Evolutionary conservation across 2,113 vertebrate genomes (phyloP), one percentile per base, ranked within the genome.

Genomic region (Vulpes vulpes): DNA sequence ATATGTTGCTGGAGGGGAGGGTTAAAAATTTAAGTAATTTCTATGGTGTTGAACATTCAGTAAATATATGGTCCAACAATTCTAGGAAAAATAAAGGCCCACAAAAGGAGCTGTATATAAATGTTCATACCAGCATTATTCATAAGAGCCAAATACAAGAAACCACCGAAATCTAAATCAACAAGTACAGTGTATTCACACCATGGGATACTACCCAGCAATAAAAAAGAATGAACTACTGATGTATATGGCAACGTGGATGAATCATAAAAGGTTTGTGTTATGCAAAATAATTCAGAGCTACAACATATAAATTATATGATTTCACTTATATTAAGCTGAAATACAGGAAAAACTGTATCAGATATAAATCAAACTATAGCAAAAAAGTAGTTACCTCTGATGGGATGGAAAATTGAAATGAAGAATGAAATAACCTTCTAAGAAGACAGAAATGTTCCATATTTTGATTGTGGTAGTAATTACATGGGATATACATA

Each of bases 261-360:
- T 74, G 19, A 90, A 90, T 64, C 51, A 78, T 35, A 69, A 87
- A 97, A 67, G 51, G 65, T 69, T 43, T 71, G 43, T 15, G 22
- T 59, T 59, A 30, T 19, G 19, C 38, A 95, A 86, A 80, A 67
- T 91, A 95, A 86, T 38, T 67, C 43, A 38, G 35, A 81, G 2
- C 5, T 35, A 90, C 57, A 93, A 27, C 8, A 15, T 64, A 84
- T n/a, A 83, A 51, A 60, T 51, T 76, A 49, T 0, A 83, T 69
- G 19, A 71, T 55, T 89, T 38, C 27, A 81, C 19, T 95, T 86
- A 91, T 23, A 67, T 17, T 49, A 95, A 65, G 43, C 20, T 59
- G 43, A 79, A 97, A 97, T 79, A 80, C 0, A 79, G 89, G 27
- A 49, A 88, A 96, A 93, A 71, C 22, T 91, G 59, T 8, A 89